Conservation (phyloP, 2,113 vertebrate genomes). For the Colossoma macropomum region DNA sequence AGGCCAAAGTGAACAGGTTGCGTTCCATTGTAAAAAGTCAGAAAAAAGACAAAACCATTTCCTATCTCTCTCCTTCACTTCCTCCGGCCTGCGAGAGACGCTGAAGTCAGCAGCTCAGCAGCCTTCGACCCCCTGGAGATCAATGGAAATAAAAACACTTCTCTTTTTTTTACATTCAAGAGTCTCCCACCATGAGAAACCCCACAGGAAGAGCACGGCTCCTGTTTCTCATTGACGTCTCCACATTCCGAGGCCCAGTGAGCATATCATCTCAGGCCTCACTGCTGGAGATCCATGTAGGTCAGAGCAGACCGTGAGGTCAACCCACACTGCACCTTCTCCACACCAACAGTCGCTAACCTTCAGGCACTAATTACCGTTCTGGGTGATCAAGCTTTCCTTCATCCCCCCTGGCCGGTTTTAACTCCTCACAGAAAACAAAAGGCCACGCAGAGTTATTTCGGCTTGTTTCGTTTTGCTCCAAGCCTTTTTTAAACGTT, state of each 20-base stretch:
- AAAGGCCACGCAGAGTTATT: no score
- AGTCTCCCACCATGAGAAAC: background rate
- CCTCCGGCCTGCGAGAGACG: slow-evolving; percentile 64
- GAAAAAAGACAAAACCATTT: slow-evolving; percentile 68
- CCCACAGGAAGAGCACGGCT: background rate
- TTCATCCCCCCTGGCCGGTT: background rate
- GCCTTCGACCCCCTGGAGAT: background rate
- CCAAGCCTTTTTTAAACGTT: no score
- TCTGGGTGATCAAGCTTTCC: background rate
- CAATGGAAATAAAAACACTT: background rate
- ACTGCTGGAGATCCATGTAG: slow-evolving; percentile 33
- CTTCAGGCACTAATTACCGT: slow-evolving; percentile 62
- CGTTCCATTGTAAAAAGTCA: slow-evolving; percentile 56
- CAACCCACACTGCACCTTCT: background rate
- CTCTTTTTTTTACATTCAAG: background rate
- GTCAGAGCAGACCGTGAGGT: slow-evolving; percentile 13
- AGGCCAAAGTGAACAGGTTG: slow-evolving; percentile 38
- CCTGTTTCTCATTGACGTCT: background rate
- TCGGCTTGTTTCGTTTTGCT: no score
- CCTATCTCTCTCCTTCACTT: slow-evolving; percentile 67
- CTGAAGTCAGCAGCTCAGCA: slow-evolving; percentile 37
- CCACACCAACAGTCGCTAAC: background rate
- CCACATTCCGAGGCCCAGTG: background rate
- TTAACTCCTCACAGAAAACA: background rate
- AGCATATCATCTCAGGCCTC: background rate